A percentile compares a stretch with the other conserved stretches of the same genome.
phyloP scores from a whole-genome alignment of 2,113 vertebrate genomes.

The Silurus meridionalis region DNA sequence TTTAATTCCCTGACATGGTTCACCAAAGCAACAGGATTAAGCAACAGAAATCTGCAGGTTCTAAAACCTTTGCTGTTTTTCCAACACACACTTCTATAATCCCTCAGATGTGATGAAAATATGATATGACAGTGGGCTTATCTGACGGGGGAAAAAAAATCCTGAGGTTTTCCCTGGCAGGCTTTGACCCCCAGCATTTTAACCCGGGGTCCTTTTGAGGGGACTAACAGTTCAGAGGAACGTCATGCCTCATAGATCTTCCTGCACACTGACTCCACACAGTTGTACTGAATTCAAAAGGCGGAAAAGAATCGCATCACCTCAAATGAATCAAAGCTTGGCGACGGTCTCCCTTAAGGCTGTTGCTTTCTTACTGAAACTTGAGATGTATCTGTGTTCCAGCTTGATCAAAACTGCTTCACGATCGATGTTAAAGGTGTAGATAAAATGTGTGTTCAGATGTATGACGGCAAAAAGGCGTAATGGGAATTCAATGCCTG shows the following conservation, averaged over 20 bases:
- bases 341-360: background rate
- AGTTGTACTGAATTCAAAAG: slow-evolving; percentile 31
- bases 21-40: slow-evolving; percentile 37
- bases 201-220: slow-evolving; percentile 18
- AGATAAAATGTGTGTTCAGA: background rate
- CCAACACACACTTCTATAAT: slow-evolving; percentile 13
- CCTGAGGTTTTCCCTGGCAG: background rate
- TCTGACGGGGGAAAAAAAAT: background rate
- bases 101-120: slow-evolving; percentile 36
- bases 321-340: slow-evolving; percentile 30
- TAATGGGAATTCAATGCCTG: background rate
- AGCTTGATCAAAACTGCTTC: background rate
- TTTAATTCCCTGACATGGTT: slow-evolving; percentile 18
- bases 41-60: background rate
- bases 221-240: background rate
- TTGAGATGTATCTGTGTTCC: background rate
- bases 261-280: background rate
- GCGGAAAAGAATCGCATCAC: slow-evolving; percentile 19
- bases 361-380: background rate
- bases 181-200: slow-evolving; percentile 26
- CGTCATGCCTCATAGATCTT: background rate
- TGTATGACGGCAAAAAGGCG: background rate
- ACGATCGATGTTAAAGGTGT: background rate
- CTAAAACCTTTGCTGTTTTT: background rate
- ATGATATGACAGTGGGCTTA: slow-evolving; percentile 2